These are phyloP conservation scores for Sebastes nivosus DNA, from an alignment of 2,797 vertebrate species.

Conservation along the genomic window DNA sequence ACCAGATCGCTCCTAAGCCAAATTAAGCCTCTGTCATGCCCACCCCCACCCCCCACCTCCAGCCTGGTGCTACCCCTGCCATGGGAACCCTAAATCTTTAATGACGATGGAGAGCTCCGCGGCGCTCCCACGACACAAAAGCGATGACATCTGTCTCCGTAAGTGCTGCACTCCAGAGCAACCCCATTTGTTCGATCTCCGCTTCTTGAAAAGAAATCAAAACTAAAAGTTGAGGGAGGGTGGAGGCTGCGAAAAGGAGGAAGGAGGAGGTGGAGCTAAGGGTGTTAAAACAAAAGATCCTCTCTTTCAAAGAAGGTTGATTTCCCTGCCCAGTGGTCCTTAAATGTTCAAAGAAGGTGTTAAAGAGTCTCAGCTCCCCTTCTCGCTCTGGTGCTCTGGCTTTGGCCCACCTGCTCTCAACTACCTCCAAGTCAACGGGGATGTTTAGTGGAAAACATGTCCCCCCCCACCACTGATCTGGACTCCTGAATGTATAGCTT, in stretches of 20 bases:
- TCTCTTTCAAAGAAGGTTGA: conserved; percentile 70
- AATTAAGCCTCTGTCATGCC: conserved; percentile 82
- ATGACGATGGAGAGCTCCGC: conserved; percentile 80
- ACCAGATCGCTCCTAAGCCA: conserved; percentile 79
- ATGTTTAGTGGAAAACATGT: conserved; percentile 14
- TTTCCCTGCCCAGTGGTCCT: conserved; percentile 67
- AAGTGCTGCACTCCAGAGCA: conserved; percentile 79
- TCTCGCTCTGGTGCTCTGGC: conserved; percentile 33
- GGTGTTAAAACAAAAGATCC: conserved; percentile 78
- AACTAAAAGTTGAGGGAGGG: conserved; percentile 74
- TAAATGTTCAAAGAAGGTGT: conserved; percentile 73
- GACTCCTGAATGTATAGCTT: conserved; percentile 6
- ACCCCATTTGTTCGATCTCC: conserved; percentile 78
- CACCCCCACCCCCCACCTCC: conserved; percentile 63
- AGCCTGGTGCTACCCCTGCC: conserved; percentile 71
- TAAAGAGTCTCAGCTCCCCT: conserved; percentile 50
- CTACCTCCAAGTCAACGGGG: conserved; percentile 48
- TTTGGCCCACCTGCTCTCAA: conserved; percentile 70
- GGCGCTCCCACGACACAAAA: conserved; percentile 79
- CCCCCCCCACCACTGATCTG: neutral
- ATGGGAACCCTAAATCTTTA: conserved; percentile 87
- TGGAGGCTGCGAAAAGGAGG: conserved; percentile 60
- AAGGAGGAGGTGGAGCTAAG: conserved; percentile 67
- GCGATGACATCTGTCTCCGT: conserved; percentile 85
- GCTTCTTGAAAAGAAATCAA: conserved; percentile 81